Evolutionary conservation across 2,113 vertebrate genomes (phyloP).

Genomic region (Pollimyrus isidori): DNA sequence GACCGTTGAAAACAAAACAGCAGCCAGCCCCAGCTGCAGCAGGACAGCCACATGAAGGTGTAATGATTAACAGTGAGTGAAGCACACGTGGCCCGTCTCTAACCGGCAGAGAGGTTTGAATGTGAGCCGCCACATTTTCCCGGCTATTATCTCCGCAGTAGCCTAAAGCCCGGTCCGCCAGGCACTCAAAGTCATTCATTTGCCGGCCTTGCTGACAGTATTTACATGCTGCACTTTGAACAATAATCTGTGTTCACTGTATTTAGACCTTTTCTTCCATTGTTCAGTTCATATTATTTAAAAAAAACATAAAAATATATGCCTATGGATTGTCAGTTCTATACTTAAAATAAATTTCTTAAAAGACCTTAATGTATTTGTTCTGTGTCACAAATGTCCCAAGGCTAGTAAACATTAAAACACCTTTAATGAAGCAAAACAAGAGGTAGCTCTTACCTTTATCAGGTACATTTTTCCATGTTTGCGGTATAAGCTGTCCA

Average conservation of each 20-base stretch:
- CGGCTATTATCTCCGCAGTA: neutral
- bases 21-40: neutral
- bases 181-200: neutral
- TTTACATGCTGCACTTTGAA: neutral
- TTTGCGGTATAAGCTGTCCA: neutral
- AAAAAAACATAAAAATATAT: neutral
- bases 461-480: neutral
- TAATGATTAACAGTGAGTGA: constrained; percentile 11
- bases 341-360: neutral
- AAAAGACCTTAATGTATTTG: neutral
- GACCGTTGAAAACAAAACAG: neutral
- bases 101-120: constrained; percentile 2
- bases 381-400: neutral
- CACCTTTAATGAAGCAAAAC: neutral
- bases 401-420: neutral
- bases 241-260: neutral
- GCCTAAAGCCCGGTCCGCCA: neutral
- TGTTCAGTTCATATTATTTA: neutral
- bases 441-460: neutral
- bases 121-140: neutral
- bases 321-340: neutral
- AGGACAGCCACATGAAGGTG: neutral
- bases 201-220: neutral
- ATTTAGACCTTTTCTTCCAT: neutral
- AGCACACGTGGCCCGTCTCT: neutral